Conservation (phyloP, 2,113 vertebrate genomes). For the Jacana jacana region DNA sequence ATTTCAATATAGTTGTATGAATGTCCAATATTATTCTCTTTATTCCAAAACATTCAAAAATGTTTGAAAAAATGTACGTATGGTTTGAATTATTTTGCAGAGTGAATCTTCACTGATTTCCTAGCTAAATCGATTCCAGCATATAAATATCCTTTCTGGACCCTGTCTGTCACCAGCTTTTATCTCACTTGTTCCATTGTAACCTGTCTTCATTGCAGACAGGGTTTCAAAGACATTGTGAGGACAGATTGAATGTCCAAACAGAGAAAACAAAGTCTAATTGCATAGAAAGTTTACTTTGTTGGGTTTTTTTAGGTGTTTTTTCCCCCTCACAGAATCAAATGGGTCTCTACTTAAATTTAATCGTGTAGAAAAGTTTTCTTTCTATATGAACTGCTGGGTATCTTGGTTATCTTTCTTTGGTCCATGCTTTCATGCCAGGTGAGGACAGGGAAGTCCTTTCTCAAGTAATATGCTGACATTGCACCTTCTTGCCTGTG, state of each 20-base stretch:
- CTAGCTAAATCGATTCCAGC: neutral
- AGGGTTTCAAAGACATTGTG: neutral
- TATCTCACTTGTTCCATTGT: conserved; percentile 1
- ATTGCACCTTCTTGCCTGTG: neutral
- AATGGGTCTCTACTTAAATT: neutral
- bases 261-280: conserved; percentile 24
- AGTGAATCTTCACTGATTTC: neutral
- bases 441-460: neutral
- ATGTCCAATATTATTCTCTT: neutral
- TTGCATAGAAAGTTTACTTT: neutral
- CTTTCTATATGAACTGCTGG: neutral
- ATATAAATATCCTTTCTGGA: conserved; percentile 27
- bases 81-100: neutral
- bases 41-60: neutral
- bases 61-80: neutral
- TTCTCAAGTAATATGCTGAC: neutral
- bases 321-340: neutral
- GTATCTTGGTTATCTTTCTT: neutral
- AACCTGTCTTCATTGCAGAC: conserved; percentile 31
- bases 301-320: neutral
- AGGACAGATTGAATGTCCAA: conserved; percentile 16
- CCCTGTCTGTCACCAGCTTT: conserved; percentile 26
- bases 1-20: neutral
- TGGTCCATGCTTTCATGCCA: neutral
- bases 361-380: neutral